Conservation (phyloP, 2,888 invertebrate genomes). For the Drosophila rellima region DNA sequence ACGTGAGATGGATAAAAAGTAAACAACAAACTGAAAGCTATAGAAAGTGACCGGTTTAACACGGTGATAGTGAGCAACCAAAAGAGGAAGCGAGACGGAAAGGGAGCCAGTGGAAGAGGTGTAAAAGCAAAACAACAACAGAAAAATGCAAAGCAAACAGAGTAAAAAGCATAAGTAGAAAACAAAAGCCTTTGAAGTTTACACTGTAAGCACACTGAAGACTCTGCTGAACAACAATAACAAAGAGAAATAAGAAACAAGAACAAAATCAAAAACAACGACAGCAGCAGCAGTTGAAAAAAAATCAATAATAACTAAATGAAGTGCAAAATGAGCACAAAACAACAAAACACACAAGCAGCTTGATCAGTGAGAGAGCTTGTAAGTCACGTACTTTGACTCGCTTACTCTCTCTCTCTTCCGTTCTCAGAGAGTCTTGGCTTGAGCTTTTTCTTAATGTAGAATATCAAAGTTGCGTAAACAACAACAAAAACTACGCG, state of each 20-base stretch:
- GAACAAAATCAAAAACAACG: conserved; percentile 3
- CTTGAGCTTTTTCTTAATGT: conserved; percentile 28
- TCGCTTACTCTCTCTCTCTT: background rate
- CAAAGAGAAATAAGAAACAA: conserved; percentile 21
- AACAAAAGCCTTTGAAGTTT: conserved; percentile 55
- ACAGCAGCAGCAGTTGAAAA: conserved; percentile 25
- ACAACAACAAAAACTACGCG: conserved; percentile 31
- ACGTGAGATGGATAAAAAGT: conserved; percentile 57
- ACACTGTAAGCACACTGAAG: conserved; percentile 38
- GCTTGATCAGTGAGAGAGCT: conserved; percentile 40
- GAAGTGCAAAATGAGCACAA: conserved; percentile 45
- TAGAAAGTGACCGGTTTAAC: conserved; percentile 59
- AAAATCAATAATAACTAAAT: conserved; percentile 60
- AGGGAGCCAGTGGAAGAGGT: conserved; percentile 14
- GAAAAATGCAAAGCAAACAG: conserved; percentile 10
- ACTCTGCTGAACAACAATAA: conserved; percentile 31
- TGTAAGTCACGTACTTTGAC: conserved; percentile 29
- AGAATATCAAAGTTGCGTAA: conserved; percentile 25
- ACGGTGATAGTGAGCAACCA: background rate
- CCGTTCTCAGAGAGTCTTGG: background rate
- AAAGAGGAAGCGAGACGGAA: conserved; percentile 1
- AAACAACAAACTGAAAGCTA: conserved; percentile 47
- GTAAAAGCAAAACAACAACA: conserved; percentile 15
- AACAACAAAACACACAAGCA: conserved; percentile 9
- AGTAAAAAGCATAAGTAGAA: conserved; percentile 9